Evolutionary conservation across 2,888 invertebrate species (phyloP).

Genomic region (Agrotis ipsilon): DNA sequence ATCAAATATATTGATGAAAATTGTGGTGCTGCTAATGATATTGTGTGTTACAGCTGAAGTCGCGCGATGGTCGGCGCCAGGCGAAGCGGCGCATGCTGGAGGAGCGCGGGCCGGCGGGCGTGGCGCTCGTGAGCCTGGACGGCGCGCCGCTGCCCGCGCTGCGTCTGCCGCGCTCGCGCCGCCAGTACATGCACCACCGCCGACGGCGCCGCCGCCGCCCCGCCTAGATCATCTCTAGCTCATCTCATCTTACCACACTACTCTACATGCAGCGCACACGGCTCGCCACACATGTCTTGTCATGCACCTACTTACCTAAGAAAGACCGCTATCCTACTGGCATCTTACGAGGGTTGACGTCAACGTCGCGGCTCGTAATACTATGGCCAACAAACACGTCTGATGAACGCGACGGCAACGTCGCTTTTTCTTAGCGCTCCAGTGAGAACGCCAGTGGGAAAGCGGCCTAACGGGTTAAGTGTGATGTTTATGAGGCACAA

Average conservation of each 20-base stretch:
- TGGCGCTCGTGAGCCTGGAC: conserved; percentile 75
- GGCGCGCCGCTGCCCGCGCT: conserved; percentile 75
- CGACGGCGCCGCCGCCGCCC: not conserved
- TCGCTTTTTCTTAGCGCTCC: too few species aligned
- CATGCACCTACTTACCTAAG: not conserved
- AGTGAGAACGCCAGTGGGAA: too few species aligned
- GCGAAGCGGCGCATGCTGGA: conserved; percentile 68
- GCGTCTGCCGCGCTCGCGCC: conserved; percentile 73
- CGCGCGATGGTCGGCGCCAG: conserved; percentile 29
- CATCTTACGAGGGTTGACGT: too few species aligned
- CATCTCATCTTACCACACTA: not conserved
- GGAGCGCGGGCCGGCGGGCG: conserved; percentile 70
- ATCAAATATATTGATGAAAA: not conserved
- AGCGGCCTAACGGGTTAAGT: too few species aligned
- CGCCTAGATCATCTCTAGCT: not conserved
- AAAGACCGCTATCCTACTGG: too few species aligned
- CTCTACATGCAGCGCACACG: too few species aligned
- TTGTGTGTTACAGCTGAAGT: conserved; percentile 24
- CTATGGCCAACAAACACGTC: too few species aligned
- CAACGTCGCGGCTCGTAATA: too few species aligned
- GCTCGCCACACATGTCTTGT: not conserved
- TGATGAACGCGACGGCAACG: too few species aligned
- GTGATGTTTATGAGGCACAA: not conserved
- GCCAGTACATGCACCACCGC: conserved; percentile 76
- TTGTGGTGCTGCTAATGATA: conserved; percentile 2